phyloP scores from a whole-genome alignment of 2,113 vertebrate species.

The Athene cunicularia region DNA sequence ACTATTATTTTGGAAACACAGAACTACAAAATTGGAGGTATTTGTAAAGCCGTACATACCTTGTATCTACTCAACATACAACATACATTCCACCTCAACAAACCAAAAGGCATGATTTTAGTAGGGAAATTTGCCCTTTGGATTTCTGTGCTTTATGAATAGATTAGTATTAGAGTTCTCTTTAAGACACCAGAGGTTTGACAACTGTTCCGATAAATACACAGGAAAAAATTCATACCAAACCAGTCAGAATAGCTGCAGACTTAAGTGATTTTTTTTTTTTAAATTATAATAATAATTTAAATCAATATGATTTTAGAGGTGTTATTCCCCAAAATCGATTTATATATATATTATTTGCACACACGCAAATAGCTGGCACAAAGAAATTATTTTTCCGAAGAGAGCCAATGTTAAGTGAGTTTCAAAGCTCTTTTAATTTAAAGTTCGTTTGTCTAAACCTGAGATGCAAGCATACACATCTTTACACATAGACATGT shows the following conservation, averaged over 20 bases:
- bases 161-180: conserved; percentile 31
- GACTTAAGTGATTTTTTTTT: background rate
- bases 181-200: conserved; percentile 15
- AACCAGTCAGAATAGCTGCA: background rate
- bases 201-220: background rate
- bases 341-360: background rate
- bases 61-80: background rate
- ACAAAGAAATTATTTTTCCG: background rate
- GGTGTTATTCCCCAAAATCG: background rate
- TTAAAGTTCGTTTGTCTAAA: background rate
- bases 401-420: background rate
- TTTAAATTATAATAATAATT: background rate
- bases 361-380: background rate
- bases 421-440: background rate
- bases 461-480: background rate
- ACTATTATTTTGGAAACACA: background rate
- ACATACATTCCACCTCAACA: background rate
- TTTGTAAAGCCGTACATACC: background rate
- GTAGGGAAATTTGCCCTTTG: background rate
- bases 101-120: conserved; percentile 14
- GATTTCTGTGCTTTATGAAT: conserved; percentile 13
- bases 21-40: background rate
- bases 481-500: background rate
- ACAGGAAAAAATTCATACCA: background rate
- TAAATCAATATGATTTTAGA: background rate